Conservation (phyloP, 2,888 invertebrate genomes). For the Morpho helenor region DNA sequence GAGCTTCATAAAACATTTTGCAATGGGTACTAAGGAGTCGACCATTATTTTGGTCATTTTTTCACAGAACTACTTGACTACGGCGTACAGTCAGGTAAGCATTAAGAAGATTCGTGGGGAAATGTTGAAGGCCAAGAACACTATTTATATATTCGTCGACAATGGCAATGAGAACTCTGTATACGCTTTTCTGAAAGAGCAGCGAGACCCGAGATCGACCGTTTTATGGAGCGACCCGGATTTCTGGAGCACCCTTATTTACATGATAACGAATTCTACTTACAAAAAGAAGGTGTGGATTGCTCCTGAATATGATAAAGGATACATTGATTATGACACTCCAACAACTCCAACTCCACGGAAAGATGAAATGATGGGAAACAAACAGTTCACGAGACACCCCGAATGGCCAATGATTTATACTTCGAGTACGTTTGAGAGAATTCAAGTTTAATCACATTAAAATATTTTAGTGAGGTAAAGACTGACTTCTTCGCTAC, state of each 20-base stretch:
- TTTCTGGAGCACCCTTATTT: slow-evolving; percentile 55
- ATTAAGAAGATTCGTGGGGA: slow-evolving; percentile 65
- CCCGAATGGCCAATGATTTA: slow-evolving; percentile 45
- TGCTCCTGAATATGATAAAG: slow-evolving; percentile 14
- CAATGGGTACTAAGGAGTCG: slow-evolving; percentile 37
- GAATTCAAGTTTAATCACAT: slow-evolving; percentile 62
- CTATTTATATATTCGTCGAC: slow-evolving; percentile 61
- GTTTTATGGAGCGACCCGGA: slow-evolving; percentile 61
- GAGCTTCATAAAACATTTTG: slow-evolving; percentile 37
- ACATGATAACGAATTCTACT: slow-evolving; percentile 35
- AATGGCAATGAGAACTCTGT: slow-evolving; percentile 65
- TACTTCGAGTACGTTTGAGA: slow-evolving; percentile 44
- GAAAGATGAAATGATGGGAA: slow-evolving; percentile 31
- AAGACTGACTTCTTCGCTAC: slow-evolving; percentile 70
- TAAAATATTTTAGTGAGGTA: slow-evolving; percentile 63
- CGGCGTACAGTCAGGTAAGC: slow-evolving; percentile 59
- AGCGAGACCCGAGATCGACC: slow-evolving; percentile 52
- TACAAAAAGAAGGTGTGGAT: slow-evolving; percentile 26
- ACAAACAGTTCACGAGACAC: slow-evolving; percentile 40
- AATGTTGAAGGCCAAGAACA: slow-evolving; percentile 58
- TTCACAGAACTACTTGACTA: slow-evolving; percentile 62
- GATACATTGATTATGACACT: not conserved
- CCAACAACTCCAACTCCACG: slow-evolving; percentile 14
- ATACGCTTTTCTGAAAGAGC: slow-evolving; percentile 64
- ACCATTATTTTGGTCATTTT: slow-evolving; percentile 53